Evolutionary conservation across 2,888 invertebrate genomes (phyloP), one percentile per base, ranked within the genome.

Genomic region (Phytoseiulus persimilis): DNA sequence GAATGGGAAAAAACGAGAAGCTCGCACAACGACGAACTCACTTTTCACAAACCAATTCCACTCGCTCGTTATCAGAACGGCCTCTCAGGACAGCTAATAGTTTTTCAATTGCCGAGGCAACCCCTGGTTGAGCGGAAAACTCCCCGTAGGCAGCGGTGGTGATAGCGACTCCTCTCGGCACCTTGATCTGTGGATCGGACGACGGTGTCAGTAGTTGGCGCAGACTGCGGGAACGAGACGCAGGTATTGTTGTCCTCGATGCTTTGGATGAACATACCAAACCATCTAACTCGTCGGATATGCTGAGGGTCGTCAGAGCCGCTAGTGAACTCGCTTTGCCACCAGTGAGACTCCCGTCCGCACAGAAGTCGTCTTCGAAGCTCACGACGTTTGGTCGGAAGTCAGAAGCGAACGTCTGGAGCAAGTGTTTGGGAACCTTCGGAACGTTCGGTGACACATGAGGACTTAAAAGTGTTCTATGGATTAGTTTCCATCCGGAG

Each of bases 261-360:
- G 14, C 9, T 46, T 46, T 18, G 6, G 23, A 33, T 2, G 18
- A 65, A 1, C 65, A 1, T 14, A 65, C 84, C 31, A 32, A 9
- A 33, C 33, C 87, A 6, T n/a, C 87, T 0, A 9, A 9, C 9
- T 87, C 87, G 14, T 23, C 32, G 32, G 32, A 28, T 33, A 31
- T 84, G 32, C 32, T 31, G n/a, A 93, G 91, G 9, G 93, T 92
- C 9, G 93, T 92, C 89, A 96, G 93, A 83, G 95, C 92, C 0
- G 95, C 95, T 23, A 96, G 92, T 1, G 96, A 96, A 0, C 95
- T 94, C 11, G 95, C 96, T 92, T 96, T 96, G 0, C 96, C 96
- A 0, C 96, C 96, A 0, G 95, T 95, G 14, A 95, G 92, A 23
- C 31, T 32, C 0, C 94, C 93, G 90, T 94, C 94, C 33, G 93